Conservation (phyloP, 2,888 invertebrate species). For the Brachyptera risi region DNA sequence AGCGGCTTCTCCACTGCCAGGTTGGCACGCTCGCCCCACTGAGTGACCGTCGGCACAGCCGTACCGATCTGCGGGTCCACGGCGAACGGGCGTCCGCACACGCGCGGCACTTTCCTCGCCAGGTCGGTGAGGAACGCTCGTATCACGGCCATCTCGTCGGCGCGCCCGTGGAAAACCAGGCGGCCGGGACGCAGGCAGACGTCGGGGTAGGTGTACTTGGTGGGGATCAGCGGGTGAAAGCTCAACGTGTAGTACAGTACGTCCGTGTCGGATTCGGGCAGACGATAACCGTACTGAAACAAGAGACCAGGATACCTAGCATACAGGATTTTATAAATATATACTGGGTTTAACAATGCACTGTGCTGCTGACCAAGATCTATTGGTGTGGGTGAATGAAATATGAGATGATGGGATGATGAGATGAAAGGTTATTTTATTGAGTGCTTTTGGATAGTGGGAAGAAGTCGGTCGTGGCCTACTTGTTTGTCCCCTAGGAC, state of each 20-base stretch:
- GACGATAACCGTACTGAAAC: constrained; percentile 31
- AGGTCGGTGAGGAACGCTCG: constrained; percentile 18
- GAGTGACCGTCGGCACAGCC: not conserved
- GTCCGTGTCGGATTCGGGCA: constrained; percentile 25
- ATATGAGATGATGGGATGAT: too few relatives aligned
- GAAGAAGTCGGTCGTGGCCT: too few relatives aligned
- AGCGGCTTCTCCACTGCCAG: too few relatives aligned
- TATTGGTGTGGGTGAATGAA: too few relatives aligned
- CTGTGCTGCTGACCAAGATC: too few relatives aligned
- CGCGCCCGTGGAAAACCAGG: constrained; percentile 4
- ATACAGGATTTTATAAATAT: too few relatives aligned
- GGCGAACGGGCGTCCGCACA: constrained; percentile 24
- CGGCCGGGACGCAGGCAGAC: constrained; percentile 21
- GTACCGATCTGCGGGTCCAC: not conserved
- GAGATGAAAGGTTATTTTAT: too few relatives aligned
- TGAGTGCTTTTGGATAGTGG: too few relatives aligned
- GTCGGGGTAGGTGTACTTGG: constrained; percentile 28
- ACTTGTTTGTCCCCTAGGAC: too few relatives aligned
- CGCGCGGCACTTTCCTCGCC: constrained; percentile 17
- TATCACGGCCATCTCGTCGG: constrained; percentile 16
- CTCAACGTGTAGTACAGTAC: constrained; percentile 25
- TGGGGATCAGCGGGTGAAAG: constrained; percentile 23
- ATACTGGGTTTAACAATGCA: too few relatives aligned
- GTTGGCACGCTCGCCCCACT: too few relatives aligned
- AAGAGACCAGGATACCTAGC: too few relatives aligned